Conservation (phyloP, 2,888 invertebrate genomes). For the Hanleya hanleyi region DNA sequence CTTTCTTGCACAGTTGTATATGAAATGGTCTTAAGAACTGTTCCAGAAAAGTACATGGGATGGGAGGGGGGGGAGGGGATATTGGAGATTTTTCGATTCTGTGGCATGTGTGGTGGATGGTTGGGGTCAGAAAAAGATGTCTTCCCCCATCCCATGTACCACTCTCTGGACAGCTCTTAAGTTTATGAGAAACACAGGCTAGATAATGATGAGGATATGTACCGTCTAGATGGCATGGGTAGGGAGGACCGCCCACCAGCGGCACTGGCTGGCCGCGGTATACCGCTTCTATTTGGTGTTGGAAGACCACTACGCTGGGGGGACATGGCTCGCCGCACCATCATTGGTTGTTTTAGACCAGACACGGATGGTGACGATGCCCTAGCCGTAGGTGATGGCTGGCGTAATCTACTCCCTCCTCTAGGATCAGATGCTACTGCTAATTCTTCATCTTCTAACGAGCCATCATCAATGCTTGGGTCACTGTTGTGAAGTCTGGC, state of each 20-base stretch:
- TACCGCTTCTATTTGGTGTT: conserved; percentile 1
- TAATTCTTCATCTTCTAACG: conserved; percentile 49
- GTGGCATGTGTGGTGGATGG: too few species aligned
- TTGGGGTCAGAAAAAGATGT: too few species aligned
- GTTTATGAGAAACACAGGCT: neutral
- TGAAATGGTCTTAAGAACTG: too few species aligned
- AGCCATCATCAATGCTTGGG: conserved; percentile 58
- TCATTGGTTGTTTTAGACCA: conserved; percentile 1
- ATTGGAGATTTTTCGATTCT: too few species aligned
- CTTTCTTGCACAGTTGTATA: too few species aligned
- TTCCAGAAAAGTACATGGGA: too few species aligned
- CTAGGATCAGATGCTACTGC: conserved; percentile 42
- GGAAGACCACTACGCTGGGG: conserved; percentile 57
- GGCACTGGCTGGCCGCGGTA: conserved; percentile 53
- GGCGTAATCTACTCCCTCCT: conserved; percentile 41
- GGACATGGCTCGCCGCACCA: conserved; percentile 47
- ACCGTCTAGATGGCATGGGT: neutral
- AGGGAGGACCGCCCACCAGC: conserved; percentile 29
- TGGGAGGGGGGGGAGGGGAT: too few species aligned
- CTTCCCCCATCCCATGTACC: neutral
- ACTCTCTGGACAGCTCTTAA: neutral
- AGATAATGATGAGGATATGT: neutral
- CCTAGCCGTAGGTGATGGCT: conserved; percentile 30
- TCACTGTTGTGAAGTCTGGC: conserved; percentile 57
- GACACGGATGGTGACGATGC: neutral